phyloP scores from a whole-genome alignment of 2,888 invertebrate genomes.

The Drosophila pseudotalamancana region DNA sequence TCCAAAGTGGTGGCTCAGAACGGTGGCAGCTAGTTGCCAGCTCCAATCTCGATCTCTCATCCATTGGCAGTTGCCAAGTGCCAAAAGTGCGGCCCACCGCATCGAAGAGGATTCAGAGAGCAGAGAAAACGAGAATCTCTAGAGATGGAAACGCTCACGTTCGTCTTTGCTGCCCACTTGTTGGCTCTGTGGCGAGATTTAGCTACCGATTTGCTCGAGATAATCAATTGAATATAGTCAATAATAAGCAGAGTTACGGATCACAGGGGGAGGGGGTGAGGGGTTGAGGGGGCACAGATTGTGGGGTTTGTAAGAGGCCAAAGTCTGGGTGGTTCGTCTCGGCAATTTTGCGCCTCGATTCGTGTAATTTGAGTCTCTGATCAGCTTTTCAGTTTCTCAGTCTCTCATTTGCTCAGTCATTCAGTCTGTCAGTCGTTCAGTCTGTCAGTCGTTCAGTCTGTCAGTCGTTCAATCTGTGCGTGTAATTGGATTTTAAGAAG shows the following conservation, averaged over 20 bases:
- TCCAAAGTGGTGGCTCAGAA: constrained; percentile 34
- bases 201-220: constrained; percentile 75
- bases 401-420: background rate
- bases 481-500: constrained; percentile 77
- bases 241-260: constrained; percentile 56
- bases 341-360: constrained; percentile 71
- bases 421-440: constrained; percentile 29
- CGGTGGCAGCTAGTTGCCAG: constrained; percentile 56
- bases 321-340: constrained; percentile 62
- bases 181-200: constrained; percentile 72
- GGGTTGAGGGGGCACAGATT: too few relatives aligned
- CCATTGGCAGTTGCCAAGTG: constrained; percentile 53
- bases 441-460: constrained; percentile 31
- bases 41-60: constrained; percentile 39
- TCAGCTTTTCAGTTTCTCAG: constrained; percentile 33
- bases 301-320: background rate
- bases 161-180: constrained; percentile 65
- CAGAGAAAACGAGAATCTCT: background rate
- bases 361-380: constrained; percentile 71
- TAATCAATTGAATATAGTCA: constrained; percentile 76
- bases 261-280: background rate
- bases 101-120: constrained; percentile 15
- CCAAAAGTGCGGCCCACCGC: constrained; percentile 58
- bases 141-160: constrained; percentile 31
- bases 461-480: constrained; percentile 47